Evolutionary conservation across 1,140 invertebrate genomes (phyloP).

Genomic region (Helicorthomorpha holstii): DNA sequence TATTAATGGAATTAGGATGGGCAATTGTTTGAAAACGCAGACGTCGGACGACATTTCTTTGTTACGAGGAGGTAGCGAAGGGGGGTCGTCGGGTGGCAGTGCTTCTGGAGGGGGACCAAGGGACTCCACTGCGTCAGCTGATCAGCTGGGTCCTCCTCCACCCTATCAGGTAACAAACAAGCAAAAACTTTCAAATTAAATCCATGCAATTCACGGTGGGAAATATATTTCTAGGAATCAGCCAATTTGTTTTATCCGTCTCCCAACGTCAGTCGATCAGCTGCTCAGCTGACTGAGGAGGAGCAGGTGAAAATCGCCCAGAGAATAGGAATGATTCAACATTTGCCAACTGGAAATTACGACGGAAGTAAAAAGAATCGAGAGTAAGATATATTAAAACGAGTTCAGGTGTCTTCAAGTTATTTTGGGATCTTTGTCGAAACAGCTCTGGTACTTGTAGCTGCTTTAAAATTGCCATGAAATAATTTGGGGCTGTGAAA

Average conservation of each 20-base stretch:
- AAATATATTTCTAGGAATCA: constrained; percentile 8
- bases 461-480: too few relatives aligned
- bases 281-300: constrained; percentile 44
- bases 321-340: constrained; percentile 71
- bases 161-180: constrained; percentile 23
- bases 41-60: constrained; percentile 26
- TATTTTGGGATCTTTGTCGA: too few relatives aligned
- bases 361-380: constrained; percentile 66
- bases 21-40: constrained; percentile 27
- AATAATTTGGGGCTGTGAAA: too few relatives aligned
- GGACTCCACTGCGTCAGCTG: constrained; percentile 18
- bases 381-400: constrained; percentile 48
- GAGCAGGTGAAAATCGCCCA: constrained; percentile 81
- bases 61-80: constrained; percentile 21
- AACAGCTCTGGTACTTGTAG: too few relatives aligned
- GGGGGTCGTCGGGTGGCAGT: too few relatives aligned
- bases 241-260: constrained; percentile 25
- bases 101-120: too few relatives aligned
- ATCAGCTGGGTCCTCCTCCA: constrained; percentile 24
- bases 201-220: too few relatives aligned
- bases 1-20: too few relatives aligned
- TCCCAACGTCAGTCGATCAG: constrained; percentile 22
- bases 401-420: too few relatives aligned
- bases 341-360: constrained; percentile 63
- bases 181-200: neutral